These are phyloP conservation scores for Mohoua ochrocephala DNA, from an alignment of 2,113 vertebrate genomes.

Conservation along the genomic window DNA sequence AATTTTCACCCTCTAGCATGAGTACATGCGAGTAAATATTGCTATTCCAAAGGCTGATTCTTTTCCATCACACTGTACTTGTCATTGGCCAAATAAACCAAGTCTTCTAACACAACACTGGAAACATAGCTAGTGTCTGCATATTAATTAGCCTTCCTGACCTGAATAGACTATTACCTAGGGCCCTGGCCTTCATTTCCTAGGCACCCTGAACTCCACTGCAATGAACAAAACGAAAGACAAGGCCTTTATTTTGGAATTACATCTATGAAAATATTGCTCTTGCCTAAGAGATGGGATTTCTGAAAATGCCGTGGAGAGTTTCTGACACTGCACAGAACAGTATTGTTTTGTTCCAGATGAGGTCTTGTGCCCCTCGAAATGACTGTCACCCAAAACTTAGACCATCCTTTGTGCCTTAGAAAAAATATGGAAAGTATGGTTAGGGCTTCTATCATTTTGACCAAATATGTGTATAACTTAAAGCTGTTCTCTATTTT, in stretches of 20 bases:
- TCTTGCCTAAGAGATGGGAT: neutral
- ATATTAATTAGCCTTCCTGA: slow-evolving; percentile 66
- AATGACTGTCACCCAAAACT: neutral
- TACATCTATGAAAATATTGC: neutral
- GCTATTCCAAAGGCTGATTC: neutral
- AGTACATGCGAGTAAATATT: neutral
- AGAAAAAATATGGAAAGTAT: neutral
- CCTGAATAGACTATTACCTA: slow-evolving; percentile 64
- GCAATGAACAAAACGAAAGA: slow-evolving; percentile 34
- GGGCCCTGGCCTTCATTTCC: slow-evolving; percentile 59
- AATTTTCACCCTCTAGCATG: neutral
- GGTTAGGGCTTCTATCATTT: neutral
- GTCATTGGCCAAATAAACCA: slow-evolving; percentile 56
- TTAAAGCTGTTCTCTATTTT: slow-evolving; percentile 30
- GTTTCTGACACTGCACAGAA: neutral
- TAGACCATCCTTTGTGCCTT: neutral
- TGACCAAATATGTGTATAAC: neutral
- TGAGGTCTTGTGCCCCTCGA: neutral
- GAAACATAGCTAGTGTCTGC: slow-evolving; percentile 36
- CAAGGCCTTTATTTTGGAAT: slow-evolving; percentile 43
- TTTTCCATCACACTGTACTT: neutral
- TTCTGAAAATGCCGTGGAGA: slow-evolving; percentile 20
- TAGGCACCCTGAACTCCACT: slow-evolving; percentile 45
- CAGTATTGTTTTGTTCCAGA: neutral
- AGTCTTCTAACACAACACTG: slow-evolving; percentile 38